These are phyloP conservation scores for Eumeta japonica DNA, from an alignment of 1,140 invertebrate genomes.

Conservation along the genomic window DNA sequence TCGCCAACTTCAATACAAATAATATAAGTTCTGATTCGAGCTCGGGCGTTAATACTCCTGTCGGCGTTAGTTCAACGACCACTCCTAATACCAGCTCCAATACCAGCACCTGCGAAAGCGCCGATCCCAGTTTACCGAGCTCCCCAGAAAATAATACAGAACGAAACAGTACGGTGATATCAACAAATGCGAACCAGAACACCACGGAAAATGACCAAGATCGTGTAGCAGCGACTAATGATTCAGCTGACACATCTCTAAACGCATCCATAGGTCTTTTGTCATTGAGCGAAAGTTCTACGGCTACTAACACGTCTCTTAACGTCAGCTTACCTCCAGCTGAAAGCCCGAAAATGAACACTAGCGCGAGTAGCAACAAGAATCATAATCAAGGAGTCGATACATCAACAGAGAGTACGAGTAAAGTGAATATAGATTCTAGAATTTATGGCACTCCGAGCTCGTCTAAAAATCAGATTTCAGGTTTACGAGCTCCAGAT, in stretches of 20 bases:
- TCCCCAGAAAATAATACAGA: conserved; percentile 46
- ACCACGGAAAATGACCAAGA: conserved; percentile 17
- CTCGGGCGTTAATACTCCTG: conserved; percentile 44
- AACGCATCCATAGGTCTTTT: conserved; percentile 36
- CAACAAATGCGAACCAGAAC: conserved; percentile 19
- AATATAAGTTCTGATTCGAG: conserved; percentile 45
- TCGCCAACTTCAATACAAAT: conserved; percentile 30
- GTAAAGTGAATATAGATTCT: conserved; percentile 24
- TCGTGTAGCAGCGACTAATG: too few relatives aligned
- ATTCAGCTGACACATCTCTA: conserved; percentile 26
- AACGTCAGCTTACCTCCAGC: conserved; percentile 41
- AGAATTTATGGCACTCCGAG: conserved; percentile 27
- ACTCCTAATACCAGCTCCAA: conserved; percentile 46
- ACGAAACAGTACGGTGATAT: conserved; percentile 26
- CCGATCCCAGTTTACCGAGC: conserved; percentile 44
- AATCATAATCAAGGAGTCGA: too few relatives aligned
- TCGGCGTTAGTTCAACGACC: conserved; percentile 39
- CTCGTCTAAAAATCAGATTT: conserved; percentile 28
- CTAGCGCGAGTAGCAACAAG: conserved; percentile 17
- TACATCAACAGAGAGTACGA: too few relatives aligned
- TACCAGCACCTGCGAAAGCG: conserved; percentile 46
- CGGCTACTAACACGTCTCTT: conserved; percentile 45
- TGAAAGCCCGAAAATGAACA: conserved; percentile 37
- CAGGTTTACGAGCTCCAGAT: conserved; percentile 28
- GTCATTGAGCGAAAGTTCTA: conserved; percentile 43